Evolutionary conservation across 2,888 invertebrate species (phyloP).

Genomic region (Phyto melanocephala): DNA sequence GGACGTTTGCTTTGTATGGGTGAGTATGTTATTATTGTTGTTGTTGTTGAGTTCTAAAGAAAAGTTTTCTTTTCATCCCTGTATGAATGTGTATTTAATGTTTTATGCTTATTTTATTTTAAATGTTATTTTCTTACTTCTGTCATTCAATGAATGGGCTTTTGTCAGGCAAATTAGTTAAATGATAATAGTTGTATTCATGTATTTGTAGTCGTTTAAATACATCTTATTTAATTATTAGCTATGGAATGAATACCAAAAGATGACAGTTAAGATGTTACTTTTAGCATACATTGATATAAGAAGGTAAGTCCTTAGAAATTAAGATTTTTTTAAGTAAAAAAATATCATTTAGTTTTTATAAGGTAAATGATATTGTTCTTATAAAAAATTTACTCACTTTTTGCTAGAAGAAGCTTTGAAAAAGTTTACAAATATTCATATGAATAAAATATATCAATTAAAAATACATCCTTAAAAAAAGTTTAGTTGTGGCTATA

Average conservation of each 20-base stretch:
- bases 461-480: too few species aligned
- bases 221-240: not conserved
- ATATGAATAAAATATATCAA: too few species aligned
- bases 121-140: not conserved
- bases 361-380: too few species aligned
- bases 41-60: not conserved
- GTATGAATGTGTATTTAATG: slow-evolving; percentile 9
- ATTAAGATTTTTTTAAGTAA: too few species aligned
- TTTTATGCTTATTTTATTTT: slow-evolving; percentile 22
- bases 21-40: slow-evolving; percentile 33
- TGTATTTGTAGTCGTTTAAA: not conserved
- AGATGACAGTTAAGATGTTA: not conserved
- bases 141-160: slow-evolving; percentile 20
- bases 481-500: too few species aligned
- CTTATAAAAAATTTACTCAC: too few species aligned
- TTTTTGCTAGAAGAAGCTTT: too few species aligned
- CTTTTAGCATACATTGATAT: not conserved
- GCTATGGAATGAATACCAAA: slow-evolving; percentile 1
- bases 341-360: too few species aligned
- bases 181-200: slow-evolving; percentile 27
- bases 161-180: slow-evolving; percentile 52
- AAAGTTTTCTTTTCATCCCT: slow-evolving; percentile 11
- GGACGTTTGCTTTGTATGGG: not conserved
- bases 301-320: not conserved
- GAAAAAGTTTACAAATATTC: too few species aligned